Percentiles rank a stretch among this genome's conserved stretches.
Evolutionary conservation across 2,888 invertebrate species (phyloP).

Genomic region (Xestia ashworthii): DNA sequence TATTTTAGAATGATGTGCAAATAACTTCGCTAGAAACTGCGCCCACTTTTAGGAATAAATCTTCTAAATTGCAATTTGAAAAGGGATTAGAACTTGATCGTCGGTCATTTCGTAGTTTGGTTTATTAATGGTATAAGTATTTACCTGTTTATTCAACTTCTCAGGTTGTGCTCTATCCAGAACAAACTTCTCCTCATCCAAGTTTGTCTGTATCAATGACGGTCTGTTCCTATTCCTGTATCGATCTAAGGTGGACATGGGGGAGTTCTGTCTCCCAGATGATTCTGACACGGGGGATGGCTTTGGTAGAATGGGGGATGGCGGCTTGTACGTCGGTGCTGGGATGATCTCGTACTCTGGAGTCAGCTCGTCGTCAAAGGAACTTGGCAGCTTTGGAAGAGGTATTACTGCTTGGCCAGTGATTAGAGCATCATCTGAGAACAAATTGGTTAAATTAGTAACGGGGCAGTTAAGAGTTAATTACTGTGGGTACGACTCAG

Average conservation of each 20-base stretch:
- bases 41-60: too few species aligned
- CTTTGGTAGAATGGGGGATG: constrained; percentile 82
- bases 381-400: constrained; percentile 91
- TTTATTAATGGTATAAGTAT: background rate
- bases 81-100: too few species aligned
- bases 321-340: constrained; percentile 79
- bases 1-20: background rate
- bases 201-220: constrained; percentile 80
- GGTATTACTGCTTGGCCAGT: constrained; percentile 92
- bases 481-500: background rate
- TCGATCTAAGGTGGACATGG: constrained; percentile 87
- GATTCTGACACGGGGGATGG: constrained; percentile 73
- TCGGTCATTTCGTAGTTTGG: background rate
- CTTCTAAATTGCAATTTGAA: background rate
- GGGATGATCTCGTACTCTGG: constrained; percentile 82
- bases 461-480: background rate
- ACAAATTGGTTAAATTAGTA: constrained; percentile 9
- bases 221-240: constrained; percentile 86
- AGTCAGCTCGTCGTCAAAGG: constrained; percentile 83
- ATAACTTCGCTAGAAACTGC: background rate
- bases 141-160: constrained; percentile 88
- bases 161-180: constrained; percentile 92
- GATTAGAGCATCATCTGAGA: constrained; percentile 91
- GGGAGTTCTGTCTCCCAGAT: constrained; percentile 77
- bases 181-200: constrained; percentile 93